These are phyloP conservation scores for Microctenopoma stevenorrisi DNA, from an alignment of 2,797 vertebrate genomes.

Conservation along the genomic window DNA sequence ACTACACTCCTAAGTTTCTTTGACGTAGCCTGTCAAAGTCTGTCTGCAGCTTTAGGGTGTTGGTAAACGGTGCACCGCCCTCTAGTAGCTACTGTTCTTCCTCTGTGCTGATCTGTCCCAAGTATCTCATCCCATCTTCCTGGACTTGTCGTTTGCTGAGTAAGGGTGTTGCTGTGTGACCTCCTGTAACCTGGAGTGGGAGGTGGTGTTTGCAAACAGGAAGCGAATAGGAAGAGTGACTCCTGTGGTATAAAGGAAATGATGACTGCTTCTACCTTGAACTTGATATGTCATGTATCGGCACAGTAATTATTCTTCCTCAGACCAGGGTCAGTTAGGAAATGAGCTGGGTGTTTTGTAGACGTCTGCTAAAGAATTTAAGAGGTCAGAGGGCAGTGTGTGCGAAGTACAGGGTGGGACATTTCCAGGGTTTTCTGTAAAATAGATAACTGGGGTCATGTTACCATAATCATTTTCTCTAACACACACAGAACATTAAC, in stretches of 20 bases:
- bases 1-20: background rate
- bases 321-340: constrained; percentile 37
- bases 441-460: constrained; percentile 55
- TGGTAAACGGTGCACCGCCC: constrained; percentile 8
- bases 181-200: constrained; percentile 32
- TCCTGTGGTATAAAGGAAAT: constrained; percentile 46
- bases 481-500: constrained; percentile 62
- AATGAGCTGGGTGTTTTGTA: constrained; percentile 32
- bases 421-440: constrained; percentile 69
- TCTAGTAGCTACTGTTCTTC: constrained; percentile 51
- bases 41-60: constrained; percentile 14
- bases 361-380: constrained; percentile 13
- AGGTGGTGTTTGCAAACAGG: constrained; percentile 46
- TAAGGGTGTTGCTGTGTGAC: constrained; percentile 44
- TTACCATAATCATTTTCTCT: constrained; percentile 70
- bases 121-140: constrained; percentile 36
- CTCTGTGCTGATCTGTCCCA: constrained; percentile 39
- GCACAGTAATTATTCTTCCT: constrained; percentile 19
- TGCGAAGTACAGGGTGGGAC: constrained; percentile 57
- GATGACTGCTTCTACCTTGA: constrained; percentile 66
- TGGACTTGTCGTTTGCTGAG: constrained; percentile 58
- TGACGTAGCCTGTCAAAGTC: background rate
- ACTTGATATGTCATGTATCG: constrained; percentile 48
- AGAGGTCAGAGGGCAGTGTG: constrained; percentile 40
- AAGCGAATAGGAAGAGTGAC: constrained; percentile 57